Conservation (phyloP, 2,888 invertebrate genomes). For the Plagiodera versicolora region DNA sequence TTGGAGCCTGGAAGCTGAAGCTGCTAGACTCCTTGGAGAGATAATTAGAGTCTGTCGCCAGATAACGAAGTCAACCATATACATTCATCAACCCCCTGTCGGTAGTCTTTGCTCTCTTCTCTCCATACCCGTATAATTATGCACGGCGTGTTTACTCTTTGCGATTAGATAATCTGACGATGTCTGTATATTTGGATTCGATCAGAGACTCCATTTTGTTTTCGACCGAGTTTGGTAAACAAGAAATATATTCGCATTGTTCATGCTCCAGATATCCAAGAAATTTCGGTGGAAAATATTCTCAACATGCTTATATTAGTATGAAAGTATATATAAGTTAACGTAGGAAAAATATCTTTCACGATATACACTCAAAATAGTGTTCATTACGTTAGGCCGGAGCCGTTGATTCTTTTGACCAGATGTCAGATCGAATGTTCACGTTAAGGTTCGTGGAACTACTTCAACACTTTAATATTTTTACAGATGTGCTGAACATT, state of each 20-base stretch:
- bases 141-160: slow-evolving; percentile 49
- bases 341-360: too few relatives aligned
- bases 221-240: slow-evolving; percentile 21
- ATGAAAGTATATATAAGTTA: too few relatives aligned
- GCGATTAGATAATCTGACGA: slow-evolving; percentile 48
- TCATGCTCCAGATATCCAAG: too few relatives aligned
- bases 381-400: too few relatives aligned
- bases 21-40: slow-evolving; percentile 52
- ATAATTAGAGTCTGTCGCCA: slow-evolving; percentile 54
- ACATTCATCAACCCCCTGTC: slow-evolving; percentile 47
- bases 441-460: too few relatives aligned
- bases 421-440: too few relatives aligned
- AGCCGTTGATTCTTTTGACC: too few relatives aligned
- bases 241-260: background rate
- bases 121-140: slow-evolving; percentile 48
- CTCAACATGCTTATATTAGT: too few relatives aligned
- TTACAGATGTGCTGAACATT: too few relatives aligned
- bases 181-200: slow-evolving; percentile 25
- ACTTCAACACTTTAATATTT: too few relatives aligned
- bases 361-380: too few relatives aligned
- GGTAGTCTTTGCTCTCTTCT: slow-evolving; percentile 28
- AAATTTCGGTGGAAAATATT: too few relatives aligned
- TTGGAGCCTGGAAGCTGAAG: slow-evolving; percentile 28
- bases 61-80: slow-evolving; percentile 53
- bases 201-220: slow-evolving; percentile 28